A percentile compares a stretch with the other conserved stretches of the same genome.
These are phyloP conservation scores for Onychostruthus taczanowskii DNA, from an alignment of 2,113 vertebrate genomes.

Conservation along the genomic window DNA sequence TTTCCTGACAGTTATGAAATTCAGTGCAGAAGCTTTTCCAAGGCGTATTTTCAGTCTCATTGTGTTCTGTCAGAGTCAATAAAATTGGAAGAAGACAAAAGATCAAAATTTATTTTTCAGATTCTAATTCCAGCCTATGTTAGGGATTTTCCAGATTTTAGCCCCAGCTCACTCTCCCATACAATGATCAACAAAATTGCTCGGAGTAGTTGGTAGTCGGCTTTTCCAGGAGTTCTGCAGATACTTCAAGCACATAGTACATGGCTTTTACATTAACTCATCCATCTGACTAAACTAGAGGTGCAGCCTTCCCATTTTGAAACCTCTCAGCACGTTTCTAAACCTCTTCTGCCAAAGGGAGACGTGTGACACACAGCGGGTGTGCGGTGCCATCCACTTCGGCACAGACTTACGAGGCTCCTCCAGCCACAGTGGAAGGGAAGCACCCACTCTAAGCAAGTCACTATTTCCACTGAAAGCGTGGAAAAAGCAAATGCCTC, in stretches of 20 bases:
- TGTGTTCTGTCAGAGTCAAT: neutral
- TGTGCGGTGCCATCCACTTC: rapidly evolving
- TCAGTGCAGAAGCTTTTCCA: neutral
- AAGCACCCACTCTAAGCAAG: neutral
- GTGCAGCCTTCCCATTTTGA: neutral
- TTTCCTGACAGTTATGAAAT: neutral
- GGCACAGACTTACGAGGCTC: neutral
- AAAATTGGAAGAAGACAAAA: neutral
- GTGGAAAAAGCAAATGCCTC: neutral
- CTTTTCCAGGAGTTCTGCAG: neutral
- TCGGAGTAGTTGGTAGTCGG: rapidly evolving
- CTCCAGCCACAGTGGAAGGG: rapidly evolving
- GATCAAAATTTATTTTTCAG: neutral
- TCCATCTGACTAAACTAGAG: neutral
- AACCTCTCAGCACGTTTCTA: constrained; percentile 7
- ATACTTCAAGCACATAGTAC: neutral
- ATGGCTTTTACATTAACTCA: constrained; percentile 12
- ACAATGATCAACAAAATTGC: neutral
- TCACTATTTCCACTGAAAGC: neutral
- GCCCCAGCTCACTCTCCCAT: neutral
- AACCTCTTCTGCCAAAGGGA: neutral
- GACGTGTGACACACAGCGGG: neutral
- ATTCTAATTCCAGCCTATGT: neutral
- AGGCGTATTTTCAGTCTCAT: neutral
- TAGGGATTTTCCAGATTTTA: neutral